phyloP scores from a whole-genome alignment of 2,888 invertebrate species.

The Bembecia ichneumoniformis region DNA sequence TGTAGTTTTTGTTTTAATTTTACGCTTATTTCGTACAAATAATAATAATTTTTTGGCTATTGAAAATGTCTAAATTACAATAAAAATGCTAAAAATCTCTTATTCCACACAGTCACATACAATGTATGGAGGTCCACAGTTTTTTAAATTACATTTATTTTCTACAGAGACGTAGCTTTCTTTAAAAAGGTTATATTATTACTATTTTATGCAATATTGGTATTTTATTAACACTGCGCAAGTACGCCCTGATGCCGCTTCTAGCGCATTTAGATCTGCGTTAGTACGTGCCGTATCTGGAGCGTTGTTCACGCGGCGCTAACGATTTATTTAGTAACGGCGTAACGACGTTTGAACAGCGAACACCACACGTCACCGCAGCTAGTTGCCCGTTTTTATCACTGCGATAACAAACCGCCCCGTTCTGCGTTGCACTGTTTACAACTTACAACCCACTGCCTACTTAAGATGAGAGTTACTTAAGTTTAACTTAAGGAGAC shows the following conservation, averaged over 20 bases:
- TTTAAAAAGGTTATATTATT: no score
- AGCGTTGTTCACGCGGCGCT: conserved; percentile 48
- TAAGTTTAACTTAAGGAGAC: background rate
- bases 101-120: no score
- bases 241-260: conserved; percentile 17
- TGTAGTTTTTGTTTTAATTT: no score
- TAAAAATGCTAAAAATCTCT: no score
- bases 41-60: no score
- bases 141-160: no score
- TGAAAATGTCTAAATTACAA: no score
- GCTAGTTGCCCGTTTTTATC: conserved; percentile 44
- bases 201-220: no score
- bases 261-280: conserved; percentile 23
- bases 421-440: background rate
- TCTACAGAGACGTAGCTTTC: no score
- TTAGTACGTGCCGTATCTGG: conserved; percentile 61
- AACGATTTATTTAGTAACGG: conserved; percentile 66
- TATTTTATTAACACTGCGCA: background rate
- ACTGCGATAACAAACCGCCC: conserved; percentile 8
- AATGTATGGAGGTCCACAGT: no score
- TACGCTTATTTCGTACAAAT: no score
- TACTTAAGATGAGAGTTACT: no score
- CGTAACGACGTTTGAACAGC: conserved; percentile 64
- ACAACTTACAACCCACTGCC: background rate
- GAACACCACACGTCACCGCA: conserved; percentile 36